These are phyloP conservation scores for Panthera tigris DNA, from an alignment of 2,113 vertebrate genomes.

Conservation along the genomic window DNA sequence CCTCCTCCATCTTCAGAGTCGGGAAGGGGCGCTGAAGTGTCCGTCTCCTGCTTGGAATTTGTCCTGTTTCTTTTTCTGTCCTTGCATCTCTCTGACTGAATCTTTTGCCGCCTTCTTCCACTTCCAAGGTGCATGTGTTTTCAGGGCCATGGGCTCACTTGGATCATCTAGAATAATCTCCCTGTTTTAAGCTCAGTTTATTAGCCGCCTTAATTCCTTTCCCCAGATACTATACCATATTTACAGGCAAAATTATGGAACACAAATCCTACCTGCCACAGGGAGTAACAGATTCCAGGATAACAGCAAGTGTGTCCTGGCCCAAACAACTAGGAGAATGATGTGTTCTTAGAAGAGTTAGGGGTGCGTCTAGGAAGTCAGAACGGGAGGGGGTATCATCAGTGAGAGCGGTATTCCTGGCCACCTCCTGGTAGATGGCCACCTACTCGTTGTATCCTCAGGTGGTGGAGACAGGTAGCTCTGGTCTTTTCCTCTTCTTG, in stretches of 20 bases:
- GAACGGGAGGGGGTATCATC: background rate
- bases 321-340: background rate
- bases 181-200: background rate
- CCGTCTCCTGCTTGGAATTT: background rate
- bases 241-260: background rate
- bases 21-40: fast-evolving
- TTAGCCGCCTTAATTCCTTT: background rate
- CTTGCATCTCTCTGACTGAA: background rate
- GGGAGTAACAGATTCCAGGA: background rate
- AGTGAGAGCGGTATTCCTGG: background rate
- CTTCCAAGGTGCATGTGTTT: background rate
- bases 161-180: background rate
- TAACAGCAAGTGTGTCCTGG: background rate
- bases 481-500: background rate
- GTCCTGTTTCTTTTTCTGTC: background rate
- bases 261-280: background rate
- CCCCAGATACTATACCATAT: background rate
- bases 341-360: background rate
- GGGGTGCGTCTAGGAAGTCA: background rate
- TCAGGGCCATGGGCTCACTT: background rate
- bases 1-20: background rate
- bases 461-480: background rate
- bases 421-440: background rate
- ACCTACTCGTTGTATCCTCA: background rate
- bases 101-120: background rate